phyloP scores from a whole-genome alignment of 2,888 invertebrate genomes.

The Ctena decussata region DNA sequence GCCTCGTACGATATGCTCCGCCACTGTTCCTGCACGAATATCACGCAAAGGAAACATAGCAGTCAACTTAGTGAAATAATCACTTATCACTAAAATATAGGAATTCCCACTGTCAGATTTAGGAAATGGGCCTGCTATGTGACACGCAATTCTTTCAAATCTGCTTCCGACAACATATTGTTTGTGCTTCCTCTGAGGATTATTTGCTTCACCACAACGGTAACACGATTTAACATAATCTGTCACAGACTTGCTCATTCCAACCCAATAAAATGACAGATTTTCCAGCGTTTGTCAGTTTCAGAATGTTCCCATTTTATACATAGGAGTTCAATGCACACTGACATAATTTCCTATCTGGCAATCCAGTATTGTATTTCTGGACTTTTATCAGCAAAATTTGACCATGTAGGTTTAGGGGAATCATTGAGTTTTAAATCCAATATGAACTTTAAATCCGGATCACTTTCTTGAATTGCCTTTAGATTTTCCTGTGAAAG shows the following conservation, averaged over 20 bases:
- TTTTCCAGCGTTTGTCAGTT: no score
- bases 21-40: neutral
- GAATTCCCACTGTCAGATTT: neutral
- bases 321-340: no score
- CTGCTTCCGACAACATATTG: neutral
- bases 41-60: neutral
- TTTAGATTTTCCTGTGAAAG: no score
- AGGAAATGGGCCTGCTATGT: neutral
- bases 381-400: no score
- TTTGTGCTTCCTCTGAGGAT: neutral
- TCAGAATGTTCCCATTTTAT: no score
- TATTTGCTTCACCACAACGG: slow-evolving; percentile 20
- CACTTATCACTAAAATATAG: neutral
- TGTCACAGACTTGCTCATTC: neutral
- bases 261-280: slow-evolving; percentile 35
- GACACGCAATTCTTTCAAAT: neutral
- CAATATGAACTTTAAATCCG: no score
- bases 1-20: slow-evolving; percentile 1
- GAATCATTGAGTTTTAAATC: no score
- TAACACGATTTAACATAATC: slow-evolving; percentile 6
- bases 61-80: neutral
- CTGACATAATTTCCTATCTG: no score
- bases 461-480: no score
- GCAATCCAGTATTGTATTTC: no score
- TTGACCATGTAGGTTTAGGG: no score